phyloP scores from a whole-genome alignment of 2,113 vertebrate species.

The Pao palembangensis region DNA sequence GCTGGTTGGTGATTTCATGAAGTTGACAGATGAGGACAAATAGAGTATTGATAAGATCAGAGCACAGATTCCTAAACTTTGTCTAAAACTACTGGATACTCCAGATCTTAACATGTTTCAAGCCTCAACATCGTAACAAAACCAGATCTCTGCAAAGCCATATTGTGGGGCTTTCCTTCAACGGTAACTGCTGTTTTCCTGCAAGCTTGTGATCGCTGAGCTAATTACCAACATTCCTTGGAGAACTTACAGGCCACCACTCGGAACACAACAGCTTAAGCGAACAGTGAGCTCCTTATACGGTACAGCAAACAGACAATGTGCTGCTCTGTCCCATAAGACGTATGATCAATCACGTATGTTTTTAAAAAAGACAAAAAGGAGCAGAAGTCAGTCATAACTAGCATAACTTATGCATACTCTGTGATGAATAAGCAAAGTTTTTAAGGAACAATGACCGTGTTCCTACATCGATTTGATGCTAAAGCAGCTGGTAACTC shows the following conservation, averaged over 20 bases:
- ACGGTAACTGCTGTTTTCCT: slow-evolving; percentile 61
- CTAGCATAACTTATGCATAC: slow-evolving; percentile 10
- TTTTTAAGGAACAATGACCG: no score
- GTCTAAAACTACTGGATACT: background rate
- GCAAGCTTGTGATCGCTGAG: slow-evolving; percentile 69
- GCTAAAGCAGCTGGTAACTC: no score
- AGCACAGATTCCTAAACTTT: no score
- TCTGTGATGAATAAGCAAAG: background rate
- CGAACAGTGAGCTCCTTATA: slow-evolving; percentile 68
- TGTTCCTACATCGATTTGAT: no score
- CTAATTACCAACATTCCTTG: slow-evolving; percentile 74
- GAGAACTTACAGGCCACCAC: slow-evolving; percentile 54
- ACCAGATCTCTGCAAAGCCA: slow-evolving; percentile 14
- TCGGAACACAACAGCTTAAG: slow-evolving; percentile 49
- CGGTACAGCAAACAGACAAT: slow-evolving; percentile 49
- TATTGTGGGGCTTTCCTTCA: slow-evolving; percentile 44
- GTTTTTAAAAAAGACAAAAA: slow-evolving; percentile 29
- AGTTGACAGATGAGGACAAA: no score
- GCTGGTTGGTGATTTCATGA: no score
- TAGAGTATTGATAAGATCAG: no score
- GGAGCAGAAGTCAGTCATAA: slow-evolving; percentile 5
- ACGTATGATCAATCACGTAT: slow-evolving; percentile 23
- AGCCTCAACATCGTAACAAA: slow-evolving; percentile 24
- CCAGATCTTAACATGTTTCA: slow-evolving; percentile 5
- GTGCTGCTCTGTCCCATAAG: slow-evolving; percentile 50